phyloP scores from a whole-genome alignment of 2,797 vertebrate genomes.

The Euthynnus affinis region DNA sequence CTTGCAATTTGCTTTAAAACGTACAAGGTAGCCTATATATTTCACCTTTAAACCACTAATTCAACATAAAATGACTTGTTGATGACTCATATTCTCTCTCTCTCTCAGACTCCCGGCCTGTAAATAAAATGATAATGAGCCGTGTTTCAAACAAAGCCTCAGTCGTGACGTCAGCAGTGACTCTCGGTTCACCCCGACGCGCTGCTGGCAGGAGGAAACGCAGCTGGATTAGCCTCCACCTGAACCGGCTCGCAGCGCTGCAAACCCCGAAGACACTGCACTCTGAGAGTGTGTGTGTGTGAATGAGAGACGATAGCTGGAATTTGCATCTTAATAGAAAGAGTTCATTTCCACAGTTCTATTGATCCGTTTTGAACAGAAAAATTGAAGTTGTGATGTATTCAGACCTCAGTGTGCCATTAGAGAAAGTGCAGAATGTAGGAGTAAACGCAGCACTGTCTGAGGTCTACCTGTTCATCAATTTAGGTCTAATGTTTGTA shows the following conservation, averaged over 20 bases:
- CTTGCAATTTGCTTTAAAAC: neutral
- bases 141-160: neutral
- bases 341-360: constrained; percentile 20
- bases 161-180: constrained; percentile 19
- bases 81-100: neutral
- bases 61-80: neutral
- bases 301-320: neutral
- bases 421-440: no score
- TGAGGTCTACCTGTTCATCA: neutral
- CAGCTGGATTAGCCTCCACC: constrained; percentile 41
- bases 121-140: constrained; percentile 39
- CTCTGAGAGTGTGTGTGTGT: neutral
- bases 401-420: neutral
- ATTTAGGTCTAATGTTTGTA: neutral
- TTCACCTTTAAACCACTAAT: neutral
- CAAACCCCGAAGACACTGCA: constrained; percentile 9
- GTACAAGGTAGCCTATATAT: neutral
- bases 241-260: constrained; percentile 27
- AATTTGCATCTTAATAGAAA: constrained; percentile 43
- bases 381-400: constrained; percentile 3
- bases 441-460: no score
- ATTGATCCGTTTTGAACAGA: constrained; percentile 21
- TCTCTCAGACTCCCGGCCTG: constrained; percentile 13
- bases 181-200: constrained; percentile 25
- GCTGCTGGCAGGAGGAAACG: constrained; percentile 10